Evolutionary conservation across 2,888 invertebrate genomes (phyloP).

Genomic region (Aleiodes leptofemur): DNA sequence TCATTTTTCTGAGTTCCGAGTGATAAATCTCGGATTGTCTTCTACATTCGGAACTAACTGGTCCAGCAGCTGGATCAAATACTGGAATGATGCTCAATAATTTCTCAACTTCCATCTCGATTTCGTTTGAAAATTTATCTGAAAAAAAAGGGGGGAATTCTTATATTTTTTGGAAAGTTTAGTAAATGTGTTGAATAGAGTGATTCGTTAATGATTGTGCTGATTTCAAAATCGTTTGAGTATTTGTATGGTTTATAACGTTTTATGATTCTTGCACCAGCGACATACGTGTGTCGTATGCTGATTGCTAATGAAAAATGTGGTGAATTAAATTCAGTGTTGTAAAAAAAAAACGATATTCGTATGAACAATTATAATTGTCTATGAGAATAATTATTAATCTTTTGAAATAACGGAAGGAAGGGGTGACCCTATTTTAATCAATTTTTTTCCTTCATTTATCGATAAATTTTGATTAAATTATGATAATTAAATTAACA

Average conservation of each 20-base stretch:
- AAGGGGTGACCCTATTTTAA: conserved; percentile 22
- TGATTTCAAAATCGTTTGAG: conserved; percentile 48
- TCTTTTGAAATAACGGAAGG: conserved; percentile 32
- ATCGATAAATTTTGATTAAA: not conserved
- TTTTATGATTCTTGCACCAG: conserved; percentile 60
- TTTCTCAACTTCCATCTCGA: conserved; percentile 65
- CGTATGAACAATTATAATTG: not conserved
- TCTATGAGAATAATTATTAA: conserved; percentile 18
- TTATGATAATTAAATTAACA: too few relatives aligned
- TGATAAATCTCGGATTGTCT: conserved; percentile 67
- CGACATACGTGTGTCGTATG: conserved; percentile 58
- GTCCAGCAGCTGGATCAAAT: conserved; percentile 68
- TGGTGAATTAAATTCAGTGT: conserved; percentile 22
- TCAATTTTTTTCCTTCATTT: not conserved
- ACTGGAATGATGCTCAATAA: conserved; percentile 67
- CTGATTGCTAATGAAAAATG: conserved; percentile 58
- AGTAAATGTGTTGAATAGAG: not conserved
- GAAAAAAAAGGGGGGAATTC: conserved; percentile 38
- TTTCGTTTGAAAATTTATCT: conserved; percentile 67
- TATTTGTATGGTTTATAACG: conserved; percentile 27
- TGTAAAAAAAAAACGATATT: conserved; percentile 6
- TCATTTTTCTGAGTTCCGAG: conserved; percentile 68
- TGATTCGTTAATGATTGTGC: conserved; percentile 8
- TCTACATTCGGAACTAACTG: conserved; percentile 68
- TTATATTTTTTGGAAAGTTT: conserved; percentile 20